phyloP scores from a whole-genome alignment of 2,113 vertebrate species.

The Scortum barcoo region DNA sequence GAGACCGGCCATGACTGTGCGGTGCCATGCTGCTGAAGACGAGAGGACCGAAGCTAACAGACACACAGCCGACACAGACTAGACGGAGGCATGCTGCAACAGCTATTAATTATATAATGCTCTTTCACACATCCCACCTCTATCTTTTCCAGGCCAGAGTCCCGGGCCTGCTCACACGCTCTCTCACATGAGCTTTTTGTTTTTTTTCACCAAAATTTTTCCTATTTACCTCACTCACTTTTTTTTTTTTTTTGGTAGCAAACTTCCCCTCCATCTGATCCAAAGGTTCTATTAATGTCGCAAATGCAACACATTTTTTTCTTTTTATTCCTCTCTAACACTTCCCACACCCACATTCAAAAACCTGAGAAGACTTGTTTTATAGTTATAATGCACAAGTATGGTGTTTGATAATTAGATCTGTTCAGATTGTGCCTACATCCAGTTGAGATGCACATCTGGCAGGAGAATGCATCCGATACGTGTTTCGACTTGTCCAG shows the following conservation, averaged over 20 bases:
- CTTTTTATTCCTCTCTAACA: neutral
- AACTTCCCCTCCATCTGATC: neutral
- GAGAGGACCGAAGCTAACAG: neutral
- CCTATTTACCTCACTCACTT: neutral
- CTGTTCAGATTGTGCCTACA: neutral
- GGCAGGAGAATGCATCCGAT: neutral
- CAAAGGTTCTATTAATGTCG: too few relatives aligned
- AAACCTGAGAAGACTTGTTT: conserved; percentile 5
- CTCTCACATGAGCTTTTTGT: conserved; percentile 9
- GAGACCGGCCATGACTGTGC: neutral
- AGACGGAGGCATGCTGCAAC: conserved; percentile 10
- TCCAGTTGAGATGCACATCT: conserved; percentile 38
- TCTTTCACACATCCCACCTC: conserved; percentile 21
- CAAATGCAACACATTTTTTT: neutral
- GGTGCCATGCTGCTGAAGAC: neutral
- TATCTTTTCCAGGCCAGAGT: conserved; percentile 45
- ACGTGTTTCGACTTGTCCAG: neutral
- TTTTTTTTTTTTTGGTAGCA: too few relatives aligned
- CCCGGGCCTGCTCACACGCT: conserved; percentile 22
- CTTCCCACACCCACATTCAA: neutral
- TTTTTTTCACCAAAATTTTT: neutral
- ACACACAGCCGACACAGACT: conserved; percentile 12
- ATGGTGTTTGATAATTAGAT: conserved; percentile 14
- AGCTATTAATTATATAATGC: conserved; percentile 48
- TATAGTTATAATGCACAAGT: neutral